Evolutionary conservation across 37 sponge, comb jelly and placozoan species (phyloP).

Genomic region (Spongilla lacustris): DNA sequence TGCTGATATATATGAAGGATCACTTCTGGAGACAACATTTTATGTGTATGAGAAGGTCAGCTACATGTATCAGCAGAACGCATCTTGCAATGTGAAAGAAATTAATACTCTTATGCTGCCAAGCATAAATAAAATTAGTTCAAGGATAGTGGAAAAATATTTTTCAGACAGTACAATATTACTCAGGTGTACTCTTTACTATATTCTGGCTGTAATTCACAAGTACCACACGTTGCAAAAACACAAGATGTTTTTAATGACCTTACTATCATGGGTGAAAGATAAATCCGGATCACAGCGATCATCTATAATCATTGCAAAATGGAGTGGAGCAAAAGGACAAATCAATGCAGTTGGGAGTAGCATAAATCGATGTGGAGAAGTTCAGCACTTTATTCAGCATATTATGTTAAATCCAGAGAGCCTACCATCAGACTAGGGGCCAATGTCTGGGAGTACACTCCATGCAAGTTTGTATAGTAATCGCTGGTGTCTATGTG

Average conservation of each 20-base stretch:
- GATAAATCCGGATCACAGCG: conserved; percentile 6
- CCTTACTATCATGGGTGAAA: neutral
- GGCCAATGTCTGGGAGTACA: no score
- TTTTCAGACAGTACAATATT: neutral
- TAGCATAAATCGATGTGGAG: neutral
- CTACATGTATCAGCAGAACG: neutral
- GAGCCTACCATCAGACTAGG: no score
- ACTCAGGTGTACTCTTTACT: neutral
- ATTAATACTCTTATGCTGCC: neutral
- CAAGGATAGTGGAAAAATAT: neutral
- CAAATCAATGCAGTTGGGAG: neutral
- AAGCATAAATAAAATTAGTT: neutral
- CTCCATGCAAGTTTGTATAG: no score
- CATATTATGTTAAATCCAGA: neutral
- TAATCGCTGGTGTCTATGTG: no score
- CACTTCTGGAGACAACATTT: neutral
- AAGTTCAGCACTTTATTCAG: neutral
- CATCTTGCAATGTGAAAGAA: neutral
- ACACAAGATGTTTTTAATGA: neutral
- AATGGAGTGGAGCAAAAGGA: neutral
- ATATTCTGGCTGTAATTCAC: neutral
- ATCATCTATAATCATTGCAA: neutral
- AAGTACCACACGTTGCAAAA: neutral
- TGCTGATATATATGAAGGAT: neutral
- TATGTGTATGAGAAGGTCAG: neutral